Conservation (phyloP, 2,888 invertebrate species). For the Diarsia brunnea region DNA sequence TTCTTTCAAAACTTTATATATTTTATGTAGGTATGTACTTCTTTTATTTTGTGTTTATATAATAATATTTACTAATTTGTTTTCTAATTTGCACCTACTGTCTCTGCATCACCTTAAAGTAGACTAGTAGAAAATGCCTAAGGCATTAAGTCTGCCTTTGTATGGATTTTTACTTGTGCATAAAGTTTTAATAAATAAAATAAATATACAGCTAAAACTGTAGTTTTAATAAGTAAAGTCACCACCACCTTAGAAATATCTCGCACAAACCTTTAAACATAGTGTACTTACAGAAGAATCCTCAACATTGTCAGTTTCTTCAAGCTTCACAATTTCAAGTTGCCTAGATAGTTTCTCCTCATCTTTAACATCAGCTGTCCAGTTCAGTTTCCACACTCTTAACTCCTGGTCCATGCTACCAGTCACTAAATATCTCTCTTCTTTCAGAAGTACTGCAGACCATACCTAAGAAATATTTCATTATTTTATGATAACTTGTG, state of each 20-base stretch:
- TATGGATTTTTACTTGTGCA: too few species aligned
- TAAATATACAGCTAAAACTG: too few species aligned
- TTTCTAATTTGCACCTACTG: too few species aligned
- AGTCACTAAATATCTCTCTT: conserved; percentile 96
- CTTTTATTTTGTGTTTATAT: too few species aligned
- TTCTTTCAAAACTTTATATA: too few species aligned
- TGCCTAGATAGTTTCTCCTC: conserved; percentile 87
- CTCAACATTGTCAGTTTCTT: conserved; percentile 90
- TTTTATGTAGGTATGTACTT: too few species aligned
- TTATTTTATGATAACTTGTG: neutral
- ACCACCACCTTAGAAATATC: too few species aligned
- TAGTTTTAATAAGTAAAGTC: too few species aligned
- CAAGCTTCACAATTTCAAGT: conserved; percentile 88
- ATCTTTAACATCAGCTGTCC: conserved; percentile 88
- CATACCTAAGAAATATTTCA: conserved; percentile 92
- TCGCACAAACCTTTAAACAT: neutral
- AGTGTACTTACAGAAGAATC: conserved; percentile 88
- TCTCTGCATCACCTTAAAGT: too few species aligned
- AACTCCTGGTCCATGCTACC: conserved; percentile 96
- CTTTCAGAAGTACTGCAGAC: conserved; percentile 94
- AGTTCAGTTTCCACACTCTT: conserved; percentile 95
- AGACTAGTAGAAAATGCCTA: too few species aligned
- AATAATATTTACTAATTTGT: too few species aligned
- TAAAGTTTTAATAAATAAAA: neutral
- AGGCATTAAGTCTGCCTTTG: too few species aligned